Base-by-base conservation (phyloP, 2,888 invertebrate genomes). In the Aphidius colemani region DNA sequence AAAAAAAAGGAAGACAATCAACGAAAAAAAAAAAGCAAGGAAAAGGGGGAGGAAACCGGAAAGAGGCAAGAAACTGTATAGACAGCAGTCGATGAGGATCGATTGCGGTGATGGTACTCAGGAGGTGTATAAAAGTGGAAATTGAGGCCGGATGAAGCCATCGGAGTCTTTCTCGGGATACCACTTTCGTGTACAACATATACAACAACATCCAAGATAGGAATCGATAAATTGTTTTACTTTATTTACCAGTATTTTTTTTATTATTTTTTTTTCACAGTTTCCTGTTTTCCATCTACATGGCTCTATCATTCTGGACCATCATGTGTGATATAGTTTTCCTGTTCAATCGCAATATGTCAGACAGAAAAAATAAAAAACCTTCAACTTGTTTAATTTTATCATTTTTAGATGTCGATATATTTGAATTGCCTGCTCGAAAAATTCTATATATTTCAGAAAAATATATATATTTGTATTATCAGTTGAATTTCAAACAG, bases 121-220 rank as follows among this genome's bases (percentile, higher is more conserved):
- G 30, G 59, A 62, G 62, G 58, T 62, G 65, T 61, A 59, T 59
- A 49, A 55, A 65, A 59, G 53, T 41, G 59, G 55, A 61, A 63
- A 65, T 50, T 49, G 39, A 51, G 50, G 57, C 57, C 57, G 57
- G 59, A 59, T 44, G 49, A 51, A 59, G 51, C 46, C 46, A 57
- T 57, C 46, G 46, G 39, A 39, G 46, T 57, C 46, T 45, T 57
- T 13, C 9, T 7, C 46, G 7, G 11, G 4, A 7, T 53, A 46
- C 11, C 30, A 57, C 46, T 46, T 46, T 18, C 1, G 46, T 46
- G 46, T 57, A 39, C 57, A 46, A 46, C 46, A 46, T 46, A 30
- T 30, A 30, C 30, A 30, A 7, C 57, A 46, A 39, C 57, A n/a
- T 43, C 48, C 13, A 46, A 49, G 53, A 49, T 55, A 40, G 43